Evolutionary conservation across 2,797 vertebrate genomes (phyloP).

Genomic region (Pelobates cultripes): DNA sequence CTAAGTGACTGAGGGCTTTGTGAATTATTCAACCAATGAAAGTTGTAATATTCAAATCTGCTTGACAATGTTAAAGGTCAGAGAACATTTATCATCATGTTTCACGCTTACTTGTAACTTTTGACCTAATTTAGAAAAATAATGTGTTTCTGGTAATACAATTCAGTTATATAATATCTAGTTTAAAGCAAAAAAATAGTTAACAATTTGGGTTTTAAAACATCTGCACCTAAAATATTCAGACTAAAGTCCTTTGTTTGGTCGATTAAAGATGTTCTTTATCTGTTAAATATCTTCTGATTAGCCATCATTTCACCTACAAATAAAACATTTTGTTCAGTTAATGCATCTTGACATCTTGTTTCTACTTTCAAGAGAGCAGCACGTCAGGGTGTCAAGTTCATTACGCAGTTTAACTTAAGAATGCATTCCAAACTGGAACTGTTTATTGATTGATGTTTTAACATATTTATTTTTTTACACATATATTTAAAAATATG

Average conservation of each 20-base stretch:
- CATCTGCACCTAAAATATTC: neutral
- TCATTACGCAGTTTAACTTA: neutral
- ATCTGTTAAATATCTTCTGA: neutral
- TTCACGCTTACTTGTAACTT: too few species aligned
- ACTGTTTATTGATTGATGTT: neutral
- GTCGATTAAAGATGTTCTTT: neutral
- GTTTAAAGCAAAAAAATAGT: too few species aligned
- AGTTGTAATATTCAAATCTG: too few species aligned
- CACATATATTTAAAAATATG: neutral
- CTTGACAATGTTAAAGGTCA: too few species aligned
- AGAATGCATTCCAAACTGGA: neutral
- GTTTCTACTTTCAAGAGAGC: neutral
- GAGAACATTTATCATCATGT: too few species aligned
- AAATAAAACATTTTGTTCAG: neutral
- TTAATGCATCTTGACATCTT: conserved; percentile 10
- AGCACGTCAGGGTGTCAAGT: conserved; percentile 4
- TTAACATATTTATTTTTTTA: neutral
- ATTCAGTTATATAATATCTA: too few species aligned
- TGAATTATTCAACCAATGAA: too few species aligned
- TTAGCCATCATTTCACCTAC: conserved; percentile 3
- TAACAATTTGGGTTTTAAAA: too few species aligned
- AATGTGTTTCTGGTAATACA: too few species aligned
- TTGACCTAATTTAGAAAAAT: too few species aligned
- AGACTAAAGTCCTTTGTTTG: neutral
- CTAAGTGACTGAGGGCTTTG: too few species aligned